phyloP scores from a whole-genome alignment of 2,113 vertebrate species.

The Rallus limicola region DNA sequence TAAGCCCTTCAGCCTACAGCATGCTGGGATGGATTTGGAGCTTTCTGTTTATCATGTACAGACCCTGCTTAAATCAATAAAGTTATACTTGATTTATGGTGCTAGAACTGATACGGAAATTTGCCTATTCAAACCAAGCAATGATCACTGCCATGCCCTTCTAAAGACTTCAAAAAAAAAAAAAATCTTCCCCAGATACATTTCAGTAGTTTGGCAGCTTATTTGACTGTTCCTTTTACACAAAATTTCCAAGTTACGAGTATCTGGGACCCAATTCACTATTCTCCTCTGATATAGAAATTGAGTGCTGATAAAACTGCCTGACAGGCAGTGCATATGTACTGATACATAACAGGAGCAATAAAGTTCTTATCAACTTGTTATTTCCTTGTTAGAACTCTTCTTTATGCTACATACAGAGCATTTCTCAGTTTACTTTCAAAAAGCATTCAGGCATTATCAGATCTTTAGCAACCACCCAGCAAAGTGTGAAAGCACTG shows the following conservation, averaged over 20 bases:
- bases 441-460: background rate
- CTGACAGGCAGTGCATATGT: background rate
- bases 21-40: background rate
- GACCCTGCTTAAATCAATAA: background rate
- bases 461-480: background rate
- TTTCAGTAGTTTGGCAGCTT: background rate
- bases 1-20: constrained; percentile 12
- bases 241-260: background rate
- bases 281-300: background rate
- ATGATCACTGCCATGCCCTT: background rate
- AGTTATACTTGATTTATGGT: background rate
- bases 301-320: background rate
- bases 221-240: background rate
- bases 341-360: background rate
- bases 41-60: background rate
- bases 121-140: background rate
- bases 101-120: background rate
- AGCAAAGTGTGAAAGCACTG: background rate
- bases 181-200: background rate
- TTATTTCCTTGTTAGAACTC: background rate
- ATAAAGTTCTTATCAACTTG: background rate
- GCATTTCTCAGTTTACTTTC: background rate
- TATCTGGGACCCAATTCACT: background rate
- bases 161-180: background rate
- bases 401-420: background rate